Base-by-base conservation (phyloP, 2,113 vertebrate species). In the Platysteira castanea region DNA sequence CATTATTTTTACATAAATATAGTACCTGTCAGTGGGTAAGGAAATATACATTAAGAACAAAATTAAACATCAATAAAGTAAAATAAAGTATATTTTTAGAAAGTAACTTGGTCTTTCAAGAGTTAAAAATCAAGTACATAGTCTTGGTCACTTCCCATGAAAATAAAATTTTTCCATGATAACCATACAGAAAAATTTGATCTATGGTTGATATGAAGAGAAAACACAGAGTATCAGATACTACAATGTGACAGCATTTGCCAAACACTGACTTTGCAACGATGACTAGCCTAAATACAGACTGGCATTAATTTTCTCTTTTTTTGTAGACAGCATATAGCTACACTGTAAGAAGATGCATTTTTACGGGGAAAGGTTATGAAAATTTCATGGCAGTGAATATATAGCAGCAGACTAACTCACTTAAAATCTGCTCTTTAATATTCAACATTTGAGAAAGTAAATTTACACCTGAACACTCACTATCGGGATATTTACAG, bases 301-400 rank as follows among this genome's bases (percentile, higher is more conserved):
- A 74, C 24, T 44, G 63, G 31, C 41, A 73, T 50, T 50, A 74
- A 60, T 67, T 53, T 80, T 74, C 26, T 65, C 39, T 59, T 60
- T 87, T 91, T 76, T n/a, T 76, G 63, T 59, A 69, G 47, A 91
- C 18, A 83, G 49, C 80, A 53, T 21, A 73, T 8, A 91, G 75
- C 70, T 59, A 46, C 50, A 49, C 54, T 37, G n/a, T 22, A 69
- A 54, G 17, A 37, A 95, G 7, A 81, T 8, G 7, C 61, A 77
- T 33, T 88, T 95, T 60, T 68, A 76, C 10, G 13, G 14, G 15
- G 37, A 76, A 94, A 86, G 31, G 50, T 84, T 80, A 80, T 87
- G 95, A 94, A 85, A 97, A 93, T 90, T 93, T 83, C 89, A 89
- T 26, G 7, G 33, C 47, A 80, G 33, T 33, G 65, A 78, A 84